Percentiles rank a stretch among this genome's conserved stretches.
Evolutionary conservation across 2,113 vertebrate genomes (phyloP).

Genomic region (Halichoeres trimaculatus): DNA sequence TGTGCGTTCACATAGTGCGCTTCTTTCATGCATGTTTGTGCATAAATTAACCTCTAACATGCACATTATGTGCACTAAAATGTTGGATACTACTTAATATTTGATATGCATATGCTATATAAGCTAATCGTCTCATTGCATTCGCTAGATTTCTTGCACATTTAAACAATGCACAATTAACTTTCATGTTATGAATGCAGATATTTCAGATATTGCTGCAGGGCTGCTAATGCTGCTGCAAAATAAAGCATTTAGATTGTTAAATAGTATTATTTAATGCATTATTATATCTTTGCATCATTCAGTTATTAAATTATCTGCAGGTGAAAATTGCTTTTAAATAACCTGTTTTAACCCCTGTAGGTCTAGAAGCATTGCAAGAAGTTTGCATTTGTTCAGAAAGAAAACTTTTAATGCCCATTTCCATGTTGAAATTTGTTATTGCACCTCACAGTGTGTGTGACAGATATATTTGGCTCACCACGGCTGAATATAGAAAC

Average conservation of each 20-base stretch:
- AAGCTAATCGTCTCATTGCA: not conserved
- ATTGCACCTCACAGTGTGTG: conserved; percentile 33
- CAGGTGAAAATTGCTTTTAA: not conserved
- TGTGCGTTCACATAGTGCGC: not conserved
- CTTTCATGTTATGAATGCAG: not conserved
- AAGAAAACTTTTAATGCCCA: conserved; percentile 34
- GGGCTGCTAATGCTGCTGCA: not conserved
- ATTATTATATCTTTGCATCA: not conserved
- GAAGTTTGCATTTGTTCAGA: conserved; percentile 27
- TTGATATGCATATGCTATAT: not conserved
- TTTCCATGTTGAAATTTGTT: conserved; percentile 26
- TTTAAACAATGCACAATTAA: not conserved
- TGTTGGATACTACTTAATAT: not conserved
- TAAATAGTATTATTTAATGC: not conserved
- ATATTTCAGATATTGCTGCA: not conserved
- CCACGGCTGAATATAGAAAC: conserved; percentile 53
- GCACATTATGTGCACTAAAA: not conserved
- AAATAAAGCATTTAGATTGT: not conserved
- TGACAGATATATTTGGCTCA: conserved; percentile 59
- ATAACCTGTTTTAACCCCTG: not conserved
- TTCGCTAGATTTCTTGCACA: not conserved
- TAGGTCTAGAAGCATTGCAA: not conserved
- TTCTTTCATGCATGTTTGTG: conserved; percentile 5
- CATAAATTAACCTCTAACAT: not conserved
- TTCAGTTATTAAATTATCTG: not conserved